Percentiles rank a stretch among this genome's conserved stretches.
These are phyloP conservation scores for Clarias fuscus DNA, from an alignment of 2,797 vertebrate species.

Conservation along the genomic window DNA sequence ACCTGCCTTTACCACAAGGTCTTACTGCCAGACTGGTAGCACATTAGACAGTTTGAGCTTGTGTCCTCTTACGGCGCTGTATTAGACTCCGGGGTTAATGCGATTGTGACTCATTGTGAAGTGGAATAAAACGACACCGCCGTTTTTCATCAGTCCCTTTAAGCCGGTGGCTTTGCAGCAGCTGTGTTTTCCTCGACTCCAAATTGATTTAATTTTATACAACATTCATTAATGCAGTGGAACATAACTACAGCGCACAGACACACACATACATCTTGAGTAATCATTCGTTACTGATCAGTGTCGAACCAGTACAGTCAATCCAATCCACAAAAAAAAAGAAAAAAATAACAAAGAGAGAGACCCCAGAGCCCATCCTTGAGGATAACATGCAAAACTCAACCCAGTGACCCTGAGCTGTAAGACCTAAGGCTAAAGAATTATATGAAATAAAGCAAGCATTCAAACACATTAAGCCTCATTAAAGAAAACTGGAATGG, in stretches of 20 bases:
- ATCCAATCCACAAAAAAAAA: background rate
- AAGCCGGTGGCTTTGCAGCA: background rate
- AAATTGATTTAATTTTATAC: no score
- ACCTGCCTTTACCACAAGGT: background rate
- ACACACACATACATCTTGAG: background rate
- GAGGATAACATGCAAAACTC: background rate
- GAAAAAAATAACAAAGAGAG: background rate
- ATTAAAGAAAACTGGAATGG: no score
- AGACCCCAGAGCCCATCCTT: background rate
- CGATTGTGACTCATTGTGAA: background rate
- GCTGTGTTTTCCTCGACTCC: background rate
- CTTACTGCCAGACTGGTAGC: background rate
- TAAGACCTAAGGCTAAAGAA: background rate
- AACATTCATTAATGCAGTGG: background rate
- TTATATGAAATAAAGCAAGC: background rate
- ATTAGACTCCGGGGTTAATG: background rate
- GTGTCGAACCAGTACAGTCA: background rate
- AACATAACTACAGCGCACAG: background rate
- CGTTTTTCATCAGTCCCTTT: background rate
- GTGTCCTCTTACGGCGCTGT: background rate
- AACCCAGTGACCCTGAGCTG: background rate
- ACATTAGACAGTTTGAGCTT: background rate
- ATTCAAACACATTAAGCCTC: background rate
- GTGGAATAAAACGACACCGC: background rate
- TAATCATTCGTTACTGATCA: background rate